Percentiles rank a stretch among this genome's conserved stretches.
phyloP scores from a whole-genome alignment of 2,888 invertebrate species.

The Cheiracanthium punctorium region DNA sequence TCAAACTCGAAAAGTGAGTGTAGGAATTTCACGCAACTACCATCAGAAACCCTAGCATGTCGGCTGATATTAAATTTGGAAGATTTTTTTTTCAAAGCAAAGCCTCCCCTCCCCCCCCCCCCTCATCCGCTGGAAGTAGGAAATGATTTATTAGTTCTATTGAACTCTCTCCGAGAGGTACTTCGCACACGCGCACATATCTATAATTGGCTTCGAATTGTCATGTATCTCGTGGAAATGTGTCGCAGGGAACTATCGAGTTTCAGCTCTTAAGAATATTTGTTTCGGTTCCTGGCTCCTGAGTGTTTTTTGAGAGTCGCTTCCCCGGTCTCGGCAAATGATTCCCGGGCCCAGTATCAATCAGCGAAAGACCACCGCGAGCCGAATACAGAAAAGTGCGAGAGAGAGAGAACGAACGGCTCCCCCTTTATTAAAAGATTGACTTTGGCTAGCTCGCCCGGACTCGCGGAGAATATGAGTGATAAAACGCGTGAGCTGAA shows the following conservation, averaged over 20 bases:
- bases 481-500: slow-evolving; percentile 68
- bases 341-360: slow-evolving; percentile 56
- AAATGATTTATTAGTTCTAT: too few relatives aligned
- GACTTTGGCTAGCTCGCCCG: slow-evolving; percentile 47
- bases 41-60: too few relatives aligned
- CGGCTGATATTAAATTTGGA: too few relatives aligned
- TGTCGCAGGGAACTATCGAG: background rate
- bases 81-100: too few relatives aligned
- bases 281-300: slow-evolving; percentile 33
- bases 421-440: slow-evolving; percentile 68
- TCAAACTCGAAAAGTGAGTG: too few relatives aligned
- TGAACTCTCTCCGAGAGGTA: too few relatives aligned
- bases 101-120: too few relatives aligned
- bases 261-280: background rate
- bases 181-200: background rate
- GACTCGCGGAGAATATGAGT: slow-evolving; percentile 64
- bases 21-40: too few relatives aligned
- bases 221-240: background rate
- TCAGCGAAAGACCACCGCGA: slow-evolving; percentile 56
- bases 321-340: slow-evolving; percentile 39
- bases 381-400: slow-evolving; percentile 50
- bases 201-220: background rate
- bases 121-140: too few relatives aligned
- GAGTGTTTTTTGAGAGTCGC: slow-evolving; percentile 21
- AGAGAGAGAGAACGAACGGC: background rate